These are phyloP conservation scores for Malurus alboscapulatus DNA, from an alignment of 2,113 vertebrate species.

Conservation along the genomic window DNA sequence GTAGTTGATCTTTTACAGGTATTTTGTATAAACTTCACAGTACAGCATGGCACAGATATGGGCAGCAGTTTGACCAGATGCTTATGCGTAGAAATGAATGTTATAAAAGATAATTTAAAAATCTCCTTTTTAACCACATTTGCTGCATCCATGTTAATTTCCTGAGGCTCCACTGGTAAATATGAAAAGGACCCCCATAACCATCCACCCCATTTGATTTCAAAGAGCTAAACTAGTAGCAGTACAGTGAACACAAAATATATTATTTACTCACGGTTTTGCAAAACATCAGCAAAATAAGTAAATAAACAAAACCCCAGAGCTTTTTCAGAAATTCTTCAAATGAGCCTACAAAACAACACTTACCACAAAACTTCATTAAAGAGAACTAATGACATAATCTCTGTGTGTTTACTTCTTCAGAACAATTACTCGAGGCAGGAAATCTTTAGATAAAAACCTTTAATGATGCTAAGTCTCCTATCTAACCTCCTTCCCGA, in stretches of 20 bases:
- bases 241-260: background rate
- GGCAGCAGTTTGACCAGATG: background rate
- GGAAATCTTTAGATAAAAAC: slow-evolving; percentile 66
- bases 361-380: slow-evolving; percentile 7
- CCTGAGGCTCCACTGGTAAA: background rate
- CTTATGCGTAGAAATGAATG: background rate
- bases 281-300: background rate
- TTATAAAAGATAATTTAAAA: background rate
- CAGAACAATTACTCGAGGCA: slow-evolving; percentile 56
- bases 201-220: background rate
- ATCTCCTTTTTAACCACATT: background rate
- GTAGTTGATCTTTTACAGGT: background rate
- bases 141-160: background rate
- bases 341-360: slow-evolving; percentile 14
- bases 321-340: background rate
- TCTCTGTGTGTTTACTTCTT: slow-evolving; percentile 24
- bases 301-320: background rate
- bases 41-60: background rate
- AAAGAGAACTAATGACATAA: slow-evolving; percentile 45
- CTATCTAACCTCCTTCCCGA: slow-evolving; percentile 50
- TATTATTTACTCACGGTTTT: background rate
- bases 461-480: slow-evolving; percentile 57
- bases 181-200: background rate
- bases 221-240: background rate
- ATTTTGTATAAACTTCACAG: background rate